Conservation (phyloP, 2,888 invertebrate species). For the Pantelozetes paolii region DNA sequence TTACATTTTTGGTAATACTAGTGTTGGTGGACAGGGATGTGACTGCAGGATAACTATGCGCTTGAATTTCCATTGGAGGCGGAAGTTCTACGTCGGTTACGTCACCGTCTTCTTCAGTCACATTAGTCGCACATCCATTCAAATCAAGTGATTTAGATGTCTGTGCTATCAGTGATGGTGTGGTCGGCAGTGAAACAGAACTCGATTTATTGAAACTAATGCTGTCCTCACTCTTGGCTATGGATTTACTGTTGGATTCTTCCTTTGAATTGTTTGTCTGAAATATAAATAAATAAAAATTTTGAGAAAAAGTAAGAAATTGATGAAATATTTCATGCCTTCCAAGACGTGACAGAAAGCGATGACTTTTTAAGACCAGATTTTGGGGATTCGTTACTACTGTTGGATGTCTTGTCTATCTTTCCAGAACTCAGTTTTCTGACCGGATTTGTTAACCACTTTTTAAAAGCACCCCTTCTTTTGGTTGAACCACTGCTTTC, state of each 20-base stretch:
- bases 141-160: constrained; percentile 39
- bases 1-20: not conserved
- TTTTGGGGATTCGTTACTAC: constrained; percentile 45
- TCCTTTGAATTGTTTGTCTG: constrained; percentile 11
- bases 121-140: constrained; percentile 29
- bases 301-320: not conserved
- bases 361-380: constrained; percentile 27
- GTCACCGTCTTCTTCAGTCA: constrained; percentile 62
- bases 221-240: not conserved
- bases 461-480: constrained; percentile 56
- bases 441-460: constrained; percentile 82
- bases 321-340: not conserved
- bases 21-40: constrained; percentile 58
- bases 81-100: constrained; percentile 81
- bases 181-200: constrained; percentile 18
- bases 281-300: not conserved
- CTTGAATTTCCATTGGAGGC: constrained; percentile 93
- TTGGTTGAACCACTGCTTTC: constrained; percentile 32
- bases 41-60: constrained; percentile 53
- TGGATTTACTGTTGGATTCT: not conserved
- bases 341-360: constrained; percentile 21
- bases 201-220: constrained; percentile 20
- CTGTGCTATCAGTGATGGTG: constrained; percentile 16
- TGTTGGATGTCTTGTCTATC: constrained; percentile 34
- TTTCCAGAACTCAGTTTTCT: constrained; percentile 80